A percentile compares a stretch with the other conserved stretches of the same genome.
These are phyloP conservation scores for Drosophila meridiana DNA, from an alignment of 2,888 invertebrate genomes.

Conservation along the genomic window DNA sequence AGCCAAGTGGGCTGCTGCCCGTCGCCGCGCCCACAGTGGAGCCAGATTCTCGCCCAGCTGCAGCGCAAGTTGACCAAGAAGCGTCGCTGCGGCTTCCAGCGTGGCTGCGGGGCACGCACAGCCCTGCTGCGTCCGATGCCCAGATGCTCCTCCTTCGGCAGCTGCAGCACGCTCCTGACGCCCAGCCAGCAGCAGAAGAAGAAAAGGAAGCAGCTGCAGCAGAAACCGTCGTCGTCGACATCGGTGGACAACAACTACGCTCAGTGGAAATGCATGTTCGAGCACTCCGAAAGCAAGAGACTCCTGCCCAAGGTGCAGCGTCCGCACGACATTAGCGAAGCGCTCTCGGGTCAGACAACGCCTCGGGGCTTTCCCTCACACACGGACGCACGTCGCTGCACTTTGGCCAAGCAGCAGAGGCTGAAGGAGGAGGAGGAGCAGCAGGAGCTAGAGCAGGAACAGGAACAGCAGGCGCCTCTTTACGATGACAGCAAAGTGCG, in stretches of 20 bases:
- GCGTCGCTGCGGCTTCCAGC: conserved; percentile 20
- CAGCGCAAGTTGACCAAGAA: conserved; percentile 29
- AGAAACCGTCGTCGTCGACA: not conserved
- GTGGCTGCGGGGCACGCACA: conserved; percentile 26
- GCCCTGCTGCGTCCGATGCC: conserved; percentile 67
- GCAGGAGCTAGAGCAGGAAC: not conserved
- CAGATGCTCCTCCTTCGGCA: conserved; percentile 66
- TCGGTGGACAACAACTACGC: conserved; percentile 52
- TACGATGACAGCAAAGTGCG: conserved; percentile 51
- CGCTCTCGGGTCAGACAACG: conserved; percentile 73
- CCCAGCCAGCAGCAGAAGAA: conserved; percentile 6
- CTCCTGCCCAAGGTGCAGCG: conserved; percentile 13
- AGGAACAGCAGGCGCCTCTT: conserved; percentile 22
- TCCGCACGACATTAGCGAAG: conserved; percentile 60
- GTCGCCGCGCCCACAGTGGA: conserved; percentile 20
- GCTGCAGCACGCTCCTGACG: conserved; percentile 52
- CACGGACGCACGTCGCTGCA: conserved; percentile 61
- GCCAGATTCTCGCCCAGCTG: conserved; percentile 40
- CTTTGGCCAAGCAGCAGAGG: not conserved
- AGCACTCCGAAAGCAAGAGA: conserved; percentile 35
- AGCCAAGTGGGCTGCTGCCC: conserved; percentile 28
- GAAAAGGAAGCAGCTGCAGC: conserved; percentile 4
- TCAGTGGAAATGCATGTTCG: conserved; percentile 71
- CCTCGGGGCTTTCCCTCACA: conserved; percentile 76
- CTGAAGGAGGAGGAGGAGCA: conserved; percentile 1